Evolutionary conservation across 2,888 invertebrate species (phyloP).

Genomic region (Drosophila recens): DNA sequence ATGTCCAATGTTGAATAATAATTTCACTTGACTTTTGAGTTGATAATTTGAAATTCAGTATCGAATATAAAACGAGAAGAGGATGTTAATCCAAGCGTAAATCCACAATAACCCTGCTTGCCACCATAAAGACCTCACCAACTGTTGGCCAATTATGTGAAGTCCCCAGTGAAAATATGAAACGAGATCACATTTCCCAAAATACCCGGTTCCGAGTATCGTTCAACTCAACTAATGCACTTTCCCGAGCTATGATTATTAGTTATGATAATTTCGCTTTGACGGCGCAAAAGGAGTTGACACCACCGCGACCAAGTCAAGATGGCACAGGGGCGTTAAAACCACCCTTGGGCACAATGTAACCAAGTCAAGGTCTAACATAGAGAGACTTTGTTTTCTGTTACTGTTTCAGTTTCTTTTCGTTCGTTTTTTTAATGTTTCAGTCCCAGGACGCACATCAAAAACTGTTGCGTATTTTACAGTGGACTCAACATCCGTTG

Average conservation of each 20-base stretch:
- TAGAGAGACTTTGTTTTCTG: conserved; percentile 51
- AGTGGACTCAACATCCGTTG: conserved; percentile 58
- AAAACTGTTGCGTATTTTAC: conserved; percentile 80
- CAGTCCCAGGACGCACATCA: conserved; percentile 75
- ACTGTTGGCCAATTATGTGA: conserved; percentile 70
- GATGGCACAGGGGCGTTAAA: conserved; percentile 39
- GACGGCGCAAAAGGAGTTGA: conserved; percentile 75
- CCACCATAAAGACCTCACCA: conserved; percentile 53
- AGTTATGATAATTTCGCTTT: conserved; percentile 76
- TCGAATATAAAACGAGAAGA: conserved; percentile 22
- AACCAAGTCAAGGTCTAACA: conserved; percentile 55
- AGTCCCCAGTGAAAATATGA: conserved; percentile 65
- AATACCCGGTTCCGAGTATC: conserved; percentile 22
- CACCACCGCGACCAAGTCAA: conserved; percentile 51
- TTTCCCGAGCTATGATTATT: conserved; percentile 74
- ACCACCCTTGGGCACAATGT: conserved; percentile 60
- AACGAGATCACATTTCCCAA: conserved; percentile 54
- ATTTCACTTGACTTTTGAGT: conserved; percentile 37
- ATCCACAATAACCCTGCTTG: conserved; percentile 56
- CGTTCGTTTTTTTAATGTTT: conserved; percentile 15
- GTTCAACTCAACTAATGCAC: conserved; percentile 51
- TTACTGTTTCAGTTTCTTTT: conserved; percentile 11
- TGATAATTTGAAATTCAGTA: conserved; percentile 22
- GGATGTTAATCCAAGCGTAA: conserved; percentile 51
- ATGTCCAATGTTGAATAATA: too few relatives aligned